Evolutionary conservation across 2,797 vertebrate genomes (phyloP).

Genomic region (Garrulus glandarius): DNA sequence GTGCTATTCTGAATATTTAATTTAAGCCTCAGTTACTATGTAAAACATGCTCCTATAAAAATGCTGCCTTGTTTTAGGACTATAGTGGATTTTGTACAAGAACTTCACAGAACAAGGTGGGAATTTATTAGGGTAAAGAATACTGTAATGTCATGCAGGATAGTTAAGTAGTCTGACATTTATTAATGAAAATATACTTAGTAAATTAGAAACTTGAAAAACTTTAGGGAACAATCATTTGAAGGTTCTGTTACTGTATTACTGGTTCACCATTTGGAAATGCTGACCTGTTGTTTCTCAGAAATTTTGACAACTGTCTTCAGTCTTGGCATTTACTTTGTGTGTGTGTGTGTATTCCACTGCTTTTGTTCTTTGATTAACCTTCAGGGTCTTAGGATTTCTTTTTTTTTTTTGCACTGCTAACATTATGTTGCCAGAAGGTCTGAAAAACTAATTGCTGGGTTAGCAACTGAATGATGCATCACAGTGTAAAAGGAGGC

Average conservation of each 20-base stretch:
- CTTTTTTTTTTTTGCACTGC: not conserved
- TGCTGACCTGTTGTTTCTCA: constrained; percentile 26
- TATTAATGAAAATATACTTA: not conserved
- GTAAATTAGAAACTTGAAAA: not conserved
- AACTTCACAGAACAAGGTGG: not conserved
- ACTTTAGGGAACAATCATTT: not conserved
- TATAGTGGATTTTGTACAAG: not conserved
- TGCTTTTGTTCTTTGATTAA: not conserved
- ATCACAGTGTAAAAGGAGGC: not conserved
- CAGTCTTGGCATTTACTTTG: not conserved
- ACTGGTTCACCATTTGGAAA: not conserved
- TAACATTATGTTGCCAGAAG: not conserved
- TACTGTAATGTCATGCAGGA: not conserved
- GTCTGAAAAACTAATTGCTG: not conserved
- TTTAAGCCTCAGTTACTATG: not conserved
- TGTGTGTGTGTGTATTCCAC: not conserved
- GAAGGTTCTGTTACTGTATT: not conserved
- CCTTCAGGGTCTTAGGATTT: not conserved
- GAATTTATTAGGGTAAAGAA: not conserved
- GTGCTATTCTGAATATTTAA: not conserved
- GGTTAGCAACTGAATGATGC: not conserved
- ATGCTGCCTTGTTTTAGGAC: not conserved
- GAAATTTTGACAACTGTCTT: not conserved
- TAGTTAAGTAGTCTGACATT: not conserved
- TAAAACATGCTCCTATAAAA: not conserved